Base-by-base conservation (phyloP, 2,888 invertebrate genomes). In the Drosophila kambysellisi region DNA sequence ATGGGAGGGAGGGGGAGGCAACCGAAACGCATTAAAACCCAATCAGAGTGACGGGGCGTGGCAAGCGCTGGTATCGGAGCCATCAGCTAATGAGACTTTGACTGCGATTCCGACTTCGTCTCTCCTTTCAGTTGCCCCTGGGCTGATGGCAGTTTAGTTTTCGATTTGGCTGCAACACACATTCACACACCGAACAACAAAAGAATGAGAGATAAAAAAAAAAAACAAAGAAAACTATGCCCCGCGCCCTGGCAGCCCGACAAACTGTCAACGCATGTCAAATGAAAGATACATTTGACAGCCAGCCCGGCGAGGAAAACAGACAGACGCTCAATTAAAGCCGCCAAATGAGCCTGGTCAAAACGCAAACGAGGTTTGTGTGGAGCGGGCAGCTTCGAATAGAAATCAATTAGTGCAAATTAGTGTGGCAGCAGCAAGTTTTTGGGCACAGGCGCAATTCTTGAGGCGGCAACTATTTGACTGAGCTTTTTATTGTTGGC, bases 341-440 rank as follows among this genome's bases (percentile, higher is more conserved):
- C 72, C 71, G 67, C 57, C 83, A 76, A 76, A 71, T 73, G 65
- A 60, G 81, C 64, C 70, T 59, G 70, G 63, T 58, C 70, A 62
- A 64, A 39, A 56, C 48, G 33, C 50, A 46, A 25, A 41, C 41
- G 41, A 11, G 41, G 9, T 41, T n/a, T 9, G 2, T 9, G 52
- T 6, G 8, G 41, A 25, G 29, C 46, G 30, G 43, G 43, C 53
- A 39, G 66, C 70, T 65, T 69, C 58, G 59, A 68, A 77, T 83
- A 81, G 72, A 90, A 87, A 90, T 89, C 87, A 87, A 87, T 87
- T 87, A 89, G 88, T 82, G 76, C 80, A 88, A 86, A 86, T 90
- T 90, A 89, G 88, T 80, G 58, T 51, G 80, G 62, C 65, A 52
- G 29, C 46, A 25, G 57, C 75, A 54, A 61, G 53, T 61, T 74